A percentile compares a stretch with the other conserved stretches of the same genome.
These are phyloP conservation scores for Zoroaster sp. DNA, from an alignment of 53 echinoderm and acorn worm species.

Conservation along the genomic window DNA sequence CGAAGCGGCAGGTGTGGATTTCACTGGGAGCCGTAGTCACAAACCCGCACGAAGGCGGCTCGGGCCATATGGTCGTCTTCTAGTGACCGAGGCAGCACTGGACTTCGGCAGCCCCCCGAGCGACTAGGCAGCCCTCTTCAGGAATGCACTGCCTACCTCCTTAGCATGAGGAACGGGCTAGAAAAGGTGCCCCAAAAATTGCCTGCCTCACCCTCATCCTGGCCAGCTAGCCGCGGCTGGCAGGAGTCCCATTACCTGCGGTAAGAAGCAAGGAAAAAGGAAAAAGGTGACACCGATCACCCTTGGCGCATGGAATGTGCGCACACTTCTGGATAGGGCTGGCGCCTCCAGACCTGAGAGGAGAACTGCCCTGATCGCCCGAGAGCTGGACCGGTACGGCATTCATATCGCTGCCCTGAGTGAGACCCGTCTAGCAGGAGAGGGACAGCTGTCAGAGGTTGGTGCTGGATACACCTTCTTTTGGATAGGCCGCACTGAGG, in stretches of 20 bases:
- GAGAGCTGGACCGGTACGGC: neutral
- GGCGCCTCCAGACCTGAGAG: neutral
- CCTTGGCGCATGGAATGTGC: too few species aligned
- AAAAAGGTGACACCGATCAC: too few species aligned
- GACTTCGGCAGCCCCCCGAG: neutral
- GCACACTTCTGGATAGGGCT: neutral
- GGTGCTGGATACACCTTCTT: too few species aligned
- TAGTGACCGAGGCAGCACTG: neutral
- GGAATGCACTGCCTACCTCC: neutral
- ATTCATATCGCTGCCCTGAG: too few species aligned
- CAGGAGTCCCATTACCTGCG: neutral
- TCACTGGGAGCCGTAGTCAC: too few species aligned
- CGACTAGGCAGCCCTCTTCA: neutral
- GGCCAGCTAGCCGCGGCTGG: slow-evolving; percentile 7
- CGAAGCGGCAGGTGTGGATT: too few species aligned
- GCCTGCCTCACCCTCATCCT: slow-evolving; percentile 11
- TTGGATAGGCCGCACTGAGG: neutral
- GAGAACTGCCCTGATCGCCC: neutral
- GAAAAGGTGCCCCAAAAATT: too few species aligned
- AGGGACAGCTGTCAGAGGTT: neutral
- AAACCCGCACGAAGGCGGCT: too few species aligned
- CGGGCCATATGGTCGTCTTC: too few species aligned
- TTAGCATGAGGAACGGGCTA: neutral
- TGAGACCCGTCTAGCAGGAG: neutral
- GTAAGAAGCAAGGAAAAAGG: too few species aligned